phyloP scores from a whole-genome alignment of 2,113 vertebrate species.

The Pollachius pollachius region DNA sequence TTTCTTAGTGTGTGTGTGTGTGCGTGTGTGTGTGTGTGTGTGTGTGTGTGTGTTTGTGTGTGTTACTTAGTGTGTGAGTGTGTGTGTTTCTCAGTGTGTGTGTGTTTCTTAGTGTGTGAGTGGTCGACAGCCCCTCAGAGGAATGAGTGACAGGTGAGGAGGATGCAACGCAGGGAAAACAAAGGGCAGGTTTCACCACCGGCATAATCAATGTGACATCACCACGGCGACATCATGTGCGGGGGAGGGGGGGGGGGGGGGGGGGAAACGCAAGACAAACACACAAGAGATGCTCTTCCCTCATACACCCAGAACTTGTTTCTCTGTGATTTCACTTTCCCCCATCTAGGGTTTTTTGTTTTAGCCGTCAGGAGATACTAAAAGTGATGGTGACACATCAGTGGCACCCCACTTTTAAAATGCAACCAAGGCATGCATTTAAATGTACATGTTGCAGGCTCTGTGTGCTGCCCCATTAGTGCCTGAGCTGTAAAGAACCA shows the following conservation, averaged over 20 bases:
- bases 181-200: constrained; percentile 68
- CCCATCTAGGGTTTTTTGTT: background rate
- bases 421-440: background rate
- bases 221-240: constrained; percentile 62
- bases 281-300: background rate
- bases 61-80: too few relatives aligned
- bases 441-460: background rate
- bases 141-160: constrained; percentile 65
- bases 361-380: background rate
- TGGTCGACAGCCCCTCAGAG: constrained; percentile 37
- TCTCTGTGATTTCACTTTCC: background rate
- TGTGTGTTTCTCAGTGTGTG: too few relatives aligned
- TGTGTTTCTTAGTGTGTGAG: too few relatives aligned
- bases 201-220: constrained; percentile 84
- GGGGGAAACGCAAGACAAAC: background rate
- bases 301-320: background rate
- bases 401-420: background rate
- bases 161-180: constrained; percentile 58
- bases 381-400: background rate
- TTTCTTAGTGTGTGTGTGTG: too few relatives aligned
- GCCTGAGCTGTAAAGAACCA: too few relatives aligned
- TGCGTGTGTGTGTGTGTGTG: too few relatives aligned
- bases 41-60: too few relatives aligned
- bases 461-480: background rate
- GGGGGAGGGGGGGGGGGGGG: background rate